Evolutionary conservation across 2,797 vertebrate species (phyloP), one percentile per base, ranked within the genome.

Genomic region (Scleropages formosus): DNA sequence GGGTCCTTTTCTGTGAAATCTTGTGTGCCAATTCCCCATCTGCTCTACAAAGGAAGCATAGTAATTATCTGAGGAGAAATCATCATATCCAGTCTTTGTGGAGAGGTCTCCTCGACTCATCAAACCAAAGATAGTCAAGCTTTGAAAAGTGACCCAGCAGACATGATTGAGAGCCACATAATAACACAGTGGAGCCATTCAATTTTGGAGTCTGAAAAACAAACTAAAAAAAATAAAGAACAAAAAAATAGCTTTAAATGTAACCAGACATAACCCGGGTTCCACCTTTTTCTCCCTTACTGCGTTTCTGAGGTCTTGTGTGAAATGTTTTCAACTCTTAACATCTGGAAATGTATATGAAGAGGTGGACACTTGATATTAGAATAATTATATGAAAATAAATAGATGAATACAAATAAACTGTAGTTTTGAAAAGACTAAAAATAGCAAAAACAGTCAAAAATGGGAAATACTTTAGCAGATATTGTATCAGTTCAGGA

Each of bases 141-240:
- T 53, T 53, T 49, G 47, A 24, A 69, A 26, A 24, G 53, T 51
- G 22, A 58, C 51, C 13, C 69, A 56, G 49, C 20, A 56, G 4
- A 56, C 66, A 71, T 31, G 22, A 51, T 56, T 70, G 53, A n/a
- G 69, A 59, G 27, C 51, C 16, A 13, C 24, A 24, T 51, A 69
- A 51, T 69, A 22, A 69, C 10, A 67, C 4, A 69, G 46, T 16
- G 22, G 47, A 69, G 67, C 47, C 67, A 53, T 47, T 69, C 67
- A 13, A 51, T 69, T 53, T 47, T 51, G 67, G 46, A 69, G 44
- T 24, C 20, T 24, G 69, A 69, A 69, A 46, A 69, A 69, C 67
- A 8, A 69, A 26, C 69, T 12, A 26, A 71, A 59, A 68, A 22
- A 20, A 24, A 58, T 16, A 65, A 16, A 16, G 8, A 39, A n/a